Evolutionary conservation across 2,797 vertebrate species (phyloP).

Genomic region (Clarias laeviceps): DNA sequence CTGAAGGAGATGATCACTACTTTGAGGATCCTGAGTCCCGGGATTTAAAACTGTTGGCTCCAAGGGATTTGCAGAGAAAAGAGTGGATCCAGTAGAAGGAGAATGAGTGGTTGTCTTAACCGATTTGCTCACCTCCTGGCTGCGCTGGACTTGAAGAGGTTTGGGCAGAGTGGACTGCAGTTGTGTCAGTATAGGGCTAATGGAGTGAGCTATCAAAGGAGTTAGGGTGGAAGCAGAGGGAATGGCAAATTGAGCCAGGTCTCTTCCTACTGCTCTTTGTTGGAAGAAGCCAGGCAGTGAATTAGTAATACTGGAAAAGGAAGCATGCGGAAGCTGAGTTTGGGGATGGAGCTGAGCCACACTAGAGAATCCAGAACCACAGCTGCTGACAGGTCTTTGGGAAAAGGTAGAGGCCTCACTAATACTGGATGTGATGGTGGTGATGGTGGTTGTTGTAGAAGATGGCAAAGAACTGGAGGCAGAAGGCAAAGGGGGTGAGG

Average conservation of each 20-base stretch:
- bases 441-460: conserved; percentile 59
- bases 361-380: conserved; percentile 68
- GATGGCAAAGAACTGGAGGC: conserved; percentile 63
- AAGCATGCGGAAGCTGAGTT: conserved; percentile 68
- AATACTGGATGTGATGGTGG: conserved; percentile 56
- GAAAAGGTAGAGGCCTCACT: conserved; percentile 60
- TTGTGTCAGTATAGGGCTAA: conserved; percentile 77
- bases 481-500: conserved; percentile 67
- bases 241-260: conserved; percentile 65
- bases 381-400: conserved; percentile 63
- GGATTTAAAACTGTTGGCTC: conserved; percentile 69
- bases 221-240: conserved; percentile 68
- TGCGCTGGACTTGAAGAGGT: conserved; percentile 67
- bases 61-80: conserved; percentile 73
- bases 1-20: conserved; percentile 78
- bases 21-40: conserved; percentile 77
- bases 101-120: conserved; percentile 72
- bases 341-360: conserved; percentile 73
- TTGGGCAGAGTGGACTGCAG: conserved; percentile 73
- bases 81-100: conserved; percentile 74
- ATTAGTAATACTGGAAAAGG: conserved; percentile 64
- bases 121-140: conserved; percentile 68
- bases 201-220: conserved; percentile 79
- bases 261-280: conserved; percentile 71
- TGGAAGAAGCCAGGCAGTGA: conserved; percentile 74